Evolutionary conservation across 2,113 vertebrate genomes (phyloP).

Genomic region (Phasianus colchicus): DNA sequence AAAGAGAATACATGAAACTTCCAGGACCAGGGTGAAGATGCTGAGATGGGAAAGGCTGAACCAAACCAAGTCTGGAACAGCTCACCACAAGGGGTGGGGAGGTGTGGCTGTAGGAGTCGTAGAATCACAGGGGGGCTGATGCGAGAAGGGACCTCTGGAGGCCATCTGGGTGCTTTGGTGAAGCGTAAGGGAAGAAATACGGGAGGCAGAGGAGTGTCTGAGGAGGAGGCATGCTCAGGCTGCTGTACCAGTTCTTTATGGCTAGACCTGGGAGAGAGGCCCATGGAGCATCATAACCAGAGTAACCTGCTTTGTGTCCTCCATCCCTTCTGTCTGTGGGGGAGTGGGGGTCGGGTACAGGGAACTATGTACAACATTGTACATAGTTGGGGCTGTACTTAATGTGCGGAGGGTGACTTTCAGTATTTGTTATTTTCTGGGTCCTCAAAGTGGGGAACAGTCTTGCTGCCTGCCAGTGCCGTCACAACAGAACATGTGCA

Average conservation of each 20-base stretch:
- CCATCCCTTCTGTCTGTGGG: not conserved
- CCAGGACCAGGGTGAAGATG: not conserved
- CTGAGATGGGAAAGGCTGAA: not conserved
- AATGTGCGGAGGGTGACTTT: not conserved
- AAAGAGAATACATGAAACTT: not conserved
- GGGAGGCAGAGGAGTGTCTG: not conserved
- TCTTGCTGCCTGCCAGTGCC: not conserved
- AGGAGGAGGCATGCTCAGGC: not conserved
- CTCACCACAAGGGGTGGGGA: not conserved
- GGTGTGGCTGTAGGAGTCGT: not conserved
- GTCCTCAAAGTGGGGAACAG: not conserved
- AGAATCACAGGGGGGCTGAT: not conserved
- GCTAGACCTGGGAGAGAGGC: not conserved
- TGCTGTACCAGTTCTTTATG: not conserved
- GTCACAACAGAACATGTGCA: not conserved
- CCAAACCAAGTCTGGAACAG: not conserved
- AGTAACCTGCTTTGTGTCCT: fast-evolving
- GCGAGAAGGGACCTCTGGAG: not conserved
- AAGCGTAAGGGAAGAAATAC: not conserved
- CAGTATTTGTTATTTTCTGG: not conserved
- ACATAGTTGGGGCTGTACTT: not conserved
- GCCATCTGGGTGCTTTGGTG: not conserved
- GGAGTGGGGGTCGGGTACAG: not conserved
- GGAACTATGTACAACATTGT: too few relatives aligned
- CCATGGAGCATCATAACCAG: not conserved